Evolutionary conservation across 2,888 invertebrate genomes (phyloP), one percentile per base, ranked within the genome.

Genomic region (Drosophila subquinaria): DNA sequence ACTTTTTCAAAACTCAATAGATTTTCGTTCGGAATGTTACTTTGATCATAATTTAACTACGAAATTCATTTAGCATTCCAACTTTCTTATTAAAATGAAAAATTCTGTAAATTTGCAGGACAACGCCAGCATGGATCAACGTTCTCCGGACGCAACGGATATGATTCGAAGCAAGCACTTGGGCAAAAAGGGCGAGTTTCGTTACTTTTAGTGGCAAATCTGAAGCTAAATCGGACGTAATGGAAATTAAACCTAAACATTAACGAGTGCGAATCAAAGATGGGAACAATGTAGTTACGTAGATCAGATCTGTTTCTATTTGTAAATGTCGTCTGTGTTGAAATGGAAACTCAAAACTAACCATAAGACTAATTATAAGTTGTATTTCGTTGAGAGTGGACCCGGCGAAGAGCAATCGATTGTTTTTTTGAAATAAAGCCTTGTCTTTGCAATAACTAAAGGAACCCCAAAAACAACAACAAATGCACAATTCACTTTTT

Each of bases 101-200:
- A 5, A 6, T 27, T 27, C 1, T 27, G 8, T 9, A 8, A 43
- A 10, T 11, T 43, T 42, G 5, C 62, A 91, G 90, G 84, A 89
- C n/a, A 82, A 74, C 42, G 35, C 79, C 13, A 76, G 71, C 33
- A 71, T 82, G 59, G 91, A 91, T 40, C 79, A 93, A 81, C 94
- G 94, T 50, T 93, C 94, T 47, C 94, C 94, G 47, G 95, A 95
- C 59, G 95, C 95, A 59, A 95, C 96, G 15, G 97, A 97, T 93
- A 96, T 97, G 96, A 96, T 97, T 86, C 95, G 96, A 89, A 96
- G 96, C 92, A 97, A 97, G 93, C 95, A 97, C 83, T 95, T 96
- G 92, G 97, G 97, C 94, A 97, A 97, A 95, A 97, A 97, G 95
- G 97, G 97, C 93, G 97, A 97, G 95, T 97, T 97, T 94, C 95